Conservation (phyloP, 1,140 invertebrate species). For the Nasonia giraulti region DNA sequence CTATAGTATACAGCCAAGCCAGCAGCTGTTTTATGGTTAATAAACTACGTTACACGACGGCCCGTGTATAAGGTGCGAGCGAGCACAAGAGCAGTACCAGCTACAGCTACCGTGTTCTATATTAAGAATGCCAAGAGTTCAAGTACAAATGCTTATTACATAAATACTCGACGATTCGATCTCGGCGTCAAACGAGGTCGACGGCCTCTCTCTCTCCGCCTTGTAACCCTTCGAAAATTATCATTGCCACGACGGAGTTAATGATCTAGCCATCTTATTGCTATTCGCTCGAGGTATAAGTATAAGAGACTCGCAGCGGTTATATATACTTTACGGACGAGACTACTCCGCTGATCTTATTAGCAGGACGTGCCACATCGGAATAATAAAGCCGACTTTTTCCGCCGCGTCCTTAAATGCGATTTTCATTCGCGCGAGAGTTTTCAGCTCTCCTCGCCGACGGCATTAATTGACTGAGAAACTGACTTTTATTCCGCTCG, state of each 20-base stretch:
- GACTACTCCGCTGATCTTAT: not conserved
- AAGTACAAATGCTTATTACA: constrained; percentile 40
- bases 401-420: not conserved
- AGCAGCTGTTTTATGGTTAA: constrained; percentile 22
- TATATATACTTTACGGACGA: not conserved
- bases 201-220: not conserved
- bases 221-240: not conserved
- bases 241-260: not conserved
- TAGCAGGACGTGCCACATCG: not conserved
- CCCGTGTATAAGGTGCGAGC: not conserved
- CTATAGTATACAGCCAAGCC: not conserved
- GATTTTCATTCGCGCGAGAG: not conserved
- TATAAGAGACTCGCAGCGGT: not conserved
- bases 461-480: too few relatives aligned
- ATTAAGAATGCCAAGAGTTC: constrained; percentile 39
- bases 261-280: constrained; percentile 10
- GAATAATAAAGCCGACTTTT: not conserved
- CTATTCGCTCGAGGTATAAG: not conserved
- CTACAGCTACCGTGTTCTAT: constrained; percentile 10
- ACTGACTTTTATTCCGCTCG: too few relatives aligned
- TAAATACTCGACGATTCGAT: constrained; percentile 32
- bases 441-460: not conserved
- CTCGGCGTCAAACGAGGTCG: not conserved
- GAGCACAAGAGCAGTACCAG: not conserved
- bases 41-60: not conserved